These are phyloP conservation scores for Cynocephalus volans DNA, from an alignment of 2,113 vertebrate species.

Conservation along the genomic window DNA sequence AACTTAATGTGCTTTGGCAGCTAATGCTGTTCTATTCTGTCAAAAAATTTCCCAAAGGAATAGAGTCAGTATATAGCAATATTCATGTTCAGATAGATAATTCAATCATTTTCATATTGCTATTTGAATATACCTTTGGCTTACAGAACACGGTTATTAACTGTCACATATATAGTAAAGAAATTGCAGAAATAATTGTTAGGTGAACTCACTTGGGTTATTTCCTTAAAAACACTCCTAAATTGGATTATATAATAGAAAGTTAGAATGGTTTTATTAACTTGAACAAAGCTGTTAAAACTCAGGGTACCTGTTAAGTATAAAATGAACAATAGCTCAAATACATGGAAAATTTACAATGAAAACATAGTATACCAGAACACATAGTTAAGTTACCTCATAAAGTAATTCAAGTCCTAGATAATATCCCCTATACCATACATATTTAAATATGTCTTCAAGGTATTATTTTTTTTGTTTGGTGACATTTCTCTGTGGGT, in stretches of 20 bases:
- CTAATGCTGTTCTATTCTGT: not conserved
- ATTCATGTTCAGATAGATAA: not conserved
- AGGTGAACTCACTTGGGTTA: not conserved
- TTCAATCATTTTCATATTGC: not conserved
- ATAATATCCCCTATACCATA: not conserved
- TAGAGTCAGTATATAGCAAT: not conserved
- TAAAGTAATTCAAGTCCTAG: not conserved
- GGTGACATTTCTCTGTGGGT: not conserved
- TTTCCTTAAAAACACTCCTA: not conserved
- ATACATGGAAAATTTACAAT: not conserved
- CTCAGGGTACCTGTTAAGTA: not conserved
- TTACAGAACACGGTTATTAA: not conserved
- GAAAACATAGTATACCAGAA: not conserved
- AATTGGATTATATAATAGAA: not conserved
- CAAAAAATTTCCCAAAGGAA: not conserved
- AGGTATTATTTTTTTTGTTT: not conserved
- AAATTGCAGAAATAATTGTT: not conserved
- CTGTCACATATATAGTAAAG: not conserved
- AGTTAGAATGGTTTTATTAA: not conserved
- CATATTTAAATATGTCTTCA: not conserved
- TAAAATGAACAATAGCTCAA: not conserved
- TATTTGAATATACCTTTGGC: not conserved
- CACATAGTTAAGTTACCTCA: not conserved
- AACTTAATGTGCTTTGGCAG: not conserved
- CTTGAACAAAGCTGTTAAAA: not conserved